phyloP scores from a whole-genome alignment of 2,888 invertebrate species.

The Nemurella pictetii region DNA sequence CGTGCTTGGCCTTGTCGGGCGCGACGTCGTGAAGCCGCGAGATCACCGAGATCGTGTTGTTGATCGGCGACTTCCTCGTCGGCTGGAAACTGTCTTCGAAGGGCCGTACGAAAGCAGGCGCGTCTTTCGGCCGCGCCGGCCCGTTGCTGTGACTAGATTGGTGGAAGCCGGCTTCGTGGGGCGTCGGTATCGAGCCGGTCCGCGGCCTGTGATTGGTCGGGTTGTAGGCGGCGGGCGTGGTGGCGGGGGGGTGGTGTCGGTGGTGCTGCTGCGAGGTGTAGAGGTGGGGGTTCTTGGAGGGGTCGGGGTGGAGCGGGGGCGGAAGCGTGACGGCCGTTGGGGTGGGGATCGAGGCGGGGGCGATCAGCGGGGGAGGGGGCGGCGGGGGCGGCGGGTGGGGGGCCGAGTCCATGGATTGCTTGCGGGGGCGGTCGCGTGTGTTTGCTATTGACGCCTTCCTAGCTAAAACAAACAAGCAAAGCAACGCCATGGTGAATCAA shows the following conservation, averaged over 20 bases:
- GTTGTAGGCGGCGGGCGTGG: conserved; percentile 23
- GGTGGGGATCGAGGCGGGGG: conserved; percentile 47
- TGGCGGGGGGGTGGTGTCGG: conserved; percentile 26
- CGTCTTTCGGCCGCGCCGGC: conserved; percentile 46
- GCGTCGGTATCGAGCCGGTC: conserved; percentile 44
- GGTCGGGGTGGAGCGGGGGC: conserved; percentile 41
- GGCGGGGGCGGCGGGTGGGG: conserved; percentile 37
- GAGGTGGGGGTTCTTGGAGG: conserved; percentile 25
- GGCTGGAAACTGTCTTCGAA: conserved; percentile 50
- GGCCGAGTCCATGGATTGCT: conserved; percentile 14
- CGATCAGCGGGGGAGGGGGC: conserved; percentile 42
- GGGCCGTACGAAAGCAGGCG: conserved; percentile 50
- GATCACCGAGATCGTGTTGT: neutral
- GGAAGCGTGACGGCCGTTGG: conserved; percentile 48
- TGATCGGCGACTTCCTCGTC: conserved; percentile 26
- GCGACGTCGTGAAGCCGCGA: neutral
- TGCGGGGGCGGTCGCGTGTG: conserved; percentile 43
- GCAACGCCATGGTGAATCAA: conserved; percentile 29
- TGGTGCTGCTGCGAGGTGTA: conserved; percentile 10
- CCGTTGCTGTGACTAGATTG: conserved; percentile 47
- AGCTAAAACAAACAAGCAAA: conserved; percentile 59
- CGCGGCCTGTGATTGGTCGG: conserved; percentile 34
- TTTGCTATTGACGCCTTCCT: conserved; percentile 63
- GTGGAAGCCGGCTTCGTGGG: conserved; percentile 47
- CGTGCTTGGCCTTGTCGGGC: neutral